Base-by-base conservation (phyloP, 1,140 invertebrate species). In the Popillia japonica region DNA sequence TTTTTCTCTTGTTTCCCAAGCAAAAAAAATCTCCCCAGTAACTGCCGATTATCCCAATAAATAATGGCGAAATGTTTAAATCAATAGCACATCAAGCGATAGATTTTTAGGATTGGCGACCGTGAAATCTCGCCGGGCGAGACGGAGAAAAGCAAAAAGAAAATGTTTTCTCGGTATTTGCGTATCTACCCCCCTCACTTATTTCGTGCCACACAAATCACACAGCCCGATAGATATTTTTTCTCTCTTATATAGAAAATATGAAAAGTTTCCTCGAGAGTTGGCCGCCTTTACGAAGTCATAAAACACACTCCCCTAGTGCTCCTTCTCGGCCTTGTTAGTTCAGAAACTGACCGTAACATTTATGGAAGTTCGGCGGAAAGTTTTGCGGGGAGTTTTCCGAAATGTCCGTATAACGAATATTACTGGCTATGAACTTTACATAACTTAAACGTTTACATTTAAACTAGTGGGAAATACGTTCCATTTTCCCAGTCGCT, bases 341-440 rank as follows among this genome's bases (percentile, higher is more conserved):
- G 81, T 83, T 83, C 79, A 78, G 73, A 78, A 81, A 83, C 81
- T 83, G 82, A 82, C 82, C 82, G 79, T 80, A 82, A 82, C 82
- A 83, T 83, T 83, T 83, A 83, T 83, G 72, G 79, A 78, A 78
- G 82, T 79, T 78, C 76, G 61, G 79, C n/a, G n/a, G 74, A 83
- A 64, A 77, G 79, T 80, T 82, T 72, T n/a, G n/a, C n/a, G n/a
- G 34, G 72, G 40, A 73, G 27, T 40, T 73, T n/a, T 73, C 27
- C 11, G 20, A 7, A 64, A 64, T 17, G 61, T 23, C 61, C 61
- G 17, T 11, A n/a, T n/a, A 64, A 41, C 72, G 72, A 73, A 73
- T 73, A 73, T 73, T 73, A 73, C 72, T 42, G 40, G n/a, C 27
- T 73, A 73, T 73, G 72, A 73, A 73, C 20, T 73, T 73, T 73